Percentiles rank a stretch among this genome's conserved stretches.
phyloP scores from a whole-genome alignment of 2,797 vertebrate genomes.

The Acanthurus leucopareius region DNA sequence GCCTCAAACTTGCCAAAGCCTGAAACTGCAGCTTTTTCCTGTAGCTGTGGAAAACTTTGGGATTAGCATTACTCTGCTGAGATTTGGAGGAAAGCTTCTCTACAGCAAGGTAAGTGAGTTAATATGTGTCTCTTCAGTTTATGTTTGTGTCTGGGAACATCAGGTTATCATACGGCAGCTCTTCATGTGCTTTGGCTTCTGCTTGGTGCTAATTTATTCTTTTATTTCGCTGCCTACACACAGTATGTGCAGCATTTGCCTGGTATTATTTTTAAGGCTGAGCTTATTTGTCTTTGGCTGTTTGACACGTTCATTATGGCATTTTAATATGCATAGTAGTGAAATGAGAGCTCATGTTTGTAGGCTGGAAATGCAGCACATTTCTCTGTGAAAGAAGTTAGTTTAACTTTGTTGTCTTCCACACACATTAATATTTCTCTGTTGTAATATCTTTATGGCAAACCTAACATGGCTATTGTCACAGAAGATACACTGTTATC shows the following conservation, averaged over 20 bases:
- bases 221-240: not conserved
- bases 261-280: not conserved
- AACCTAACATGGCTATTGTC: constrained; percentile 12
- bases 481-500: not conserved
- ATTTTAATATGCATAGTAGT: not conserved
- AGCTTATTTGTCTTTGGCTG: constrained; percentile 5
- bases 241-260: not conserved
- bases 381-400: not conserved
- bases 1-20: not conserved
- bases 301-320: not conserved
- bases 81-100: not conserved
- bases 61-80: not conserved
- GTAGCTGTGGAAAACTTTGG: not conserved
- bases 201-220: not conserved
- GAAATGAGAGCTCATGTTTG: not conserved
- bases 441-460: not conserved
- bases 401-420: not conserved
- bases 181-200: not conserved
- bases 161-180: not conserved
- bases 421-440: not conserved
- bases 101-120: not conserved
- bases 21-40: not conserved
- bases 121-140: not conserved
- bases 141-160: not conserved
- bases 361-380: not conserved